These are phyloP conservation scores for Eupeodes latifasciatus DNA, from an alignment of 2,888 invertebrate genomes.

Conservation along the genomic window DNA sequence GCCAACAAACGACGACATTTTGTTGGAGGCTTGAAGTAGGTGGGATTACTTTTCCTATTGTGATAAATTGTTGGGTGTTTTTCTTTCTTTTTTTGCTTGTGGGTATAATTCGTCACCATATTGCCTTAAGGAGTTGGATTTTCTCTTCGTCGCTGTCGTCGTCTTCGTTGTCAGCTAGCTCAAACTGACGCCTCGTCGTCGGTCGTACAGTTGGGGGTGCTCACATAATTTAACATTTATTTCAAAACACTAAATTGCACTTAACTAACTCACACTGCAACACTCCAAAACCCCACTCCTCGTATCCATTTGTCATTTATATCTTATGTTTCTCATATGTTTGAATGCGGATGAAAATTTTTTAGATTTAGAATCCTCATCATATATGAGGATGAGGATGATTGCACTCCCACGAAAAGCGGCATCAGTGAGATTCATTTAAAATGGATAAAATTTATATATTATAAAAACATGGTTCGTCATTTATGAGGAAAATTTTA, in stretches of 20 bases:
- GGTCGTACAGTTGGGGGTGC: constrained; percentile 18
- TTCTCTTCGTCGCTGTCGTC: not conserved
- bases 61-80: not conserved
- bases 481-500: constrained; percentile 18
- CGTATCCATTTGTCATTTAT: constrained; percentile 29
- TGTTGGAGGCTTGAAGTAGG: constrained; percentile 16
- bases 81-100: not conserved
- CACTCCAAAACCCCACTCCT: too few relatives aligned
- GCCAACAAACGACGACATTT: constrained; percentile 6
- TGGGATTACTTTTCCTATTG: constrained; percentile 4
- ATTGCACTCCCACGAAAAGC: constrained; percentile 28
- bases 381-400: too few relatives aligned
- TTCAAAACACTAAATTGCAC: constrained; percentile 51
- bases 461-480: not conserved
- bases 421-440: constrained; percentile 2
- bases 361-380: too few relatives aligned
- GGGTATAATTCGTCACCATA: not conserved
- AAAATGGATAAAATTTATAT: constrained; percentile 33
- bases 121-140: constrained; percentile 11
- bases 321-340: constrained; percentile 7
- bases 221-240: constrained; percentile 29
- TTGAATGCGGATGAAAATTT: not conserved
- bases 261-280: constrained; percentile 4
- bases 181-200: too few relatives aligned
- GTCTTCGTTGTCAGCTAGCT: not conserved